These are phyloP conservation scores for Glyphotaelius pellucidus DNA, from an alignment of 2,888 invertebrate genomes.

Conservation along the genomic window DNA sequence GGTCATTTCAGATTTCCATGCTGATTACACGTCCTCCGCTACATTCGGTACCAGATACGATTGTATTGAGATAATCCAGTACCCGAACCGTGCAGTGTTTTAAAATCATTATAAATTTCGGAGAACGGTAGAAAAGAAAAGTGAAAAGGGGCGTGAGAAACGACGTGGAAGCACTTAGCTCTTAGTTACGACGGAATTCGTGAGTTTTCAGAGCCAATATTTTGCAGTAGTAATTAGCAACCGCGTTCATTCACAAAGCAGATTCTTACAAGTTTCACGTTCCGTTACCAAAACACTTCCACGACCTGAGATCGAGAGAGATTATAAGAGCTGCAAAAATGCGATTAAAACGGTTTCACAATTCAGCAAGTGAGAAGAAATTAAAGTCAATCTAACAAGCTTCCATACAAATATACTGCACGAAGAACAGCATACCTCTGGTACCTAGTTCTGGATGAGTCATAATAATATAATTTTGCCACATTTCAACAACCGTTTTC, in stretches of 20 bases:
- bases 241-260: neutral
- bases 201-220: neutral
- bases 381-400: neutral
- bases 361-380: neutral
- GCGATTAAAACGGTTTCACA: neutral
- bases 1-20: neutral
- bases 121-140: neutral
- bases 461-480: neutral
- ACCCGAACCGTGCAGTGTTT: neutral
- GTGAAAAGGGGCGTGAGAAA: constrained; percentile 2
- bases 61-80: neutral
- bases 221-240: neutral
- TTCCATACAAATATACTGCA: neutral
- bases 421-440: neutral
- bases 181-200: neutral
- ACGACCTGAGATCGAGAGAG: neutral
- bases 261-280: neutral
- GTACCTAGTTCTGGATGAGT: neutral
- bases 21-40: neutral
- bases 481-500: neutral
- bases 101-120: neutral
- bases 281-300: neutral
- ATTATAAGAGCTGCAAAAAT: neutral
- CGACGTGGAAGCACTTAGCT: neutral
- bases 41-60: constrained; percentile 2